phyloP scores from a whole-genome alignment of 2,113 vertebrate species.

The Lagopus leucura region DNA sequence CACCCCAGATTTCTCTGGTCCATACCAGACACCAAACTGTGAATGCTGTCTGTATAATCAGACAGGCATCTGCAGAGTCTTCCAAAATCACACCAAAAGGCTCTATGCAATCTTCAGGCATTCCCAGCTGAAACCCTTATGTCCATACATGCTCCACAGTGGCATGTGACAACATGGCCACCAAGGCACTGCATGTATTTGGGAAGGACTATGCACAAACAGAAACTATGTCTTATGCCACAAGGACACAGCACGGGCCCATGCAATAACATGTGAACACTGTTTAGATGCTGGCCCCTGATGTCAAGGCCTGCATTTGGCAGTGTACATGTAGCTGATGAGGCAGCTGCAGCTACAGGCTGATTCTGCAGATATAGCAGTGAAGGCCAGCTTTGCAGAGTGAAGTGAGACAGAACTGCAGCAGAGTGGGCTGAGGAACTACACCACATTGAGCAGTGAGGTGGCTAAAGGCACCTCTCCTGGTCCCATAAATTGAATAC shows the following conservation, averaged over 20 bases:
- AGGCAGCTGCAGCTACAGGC: background rate
- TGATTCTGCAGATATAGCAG: rapidly evolving
- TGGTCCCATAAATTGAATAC: background rate
- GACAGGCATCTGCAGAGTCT: background rate
- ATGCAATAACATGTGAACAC: rapidly evolving
- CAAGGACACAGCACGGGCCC: background rate
- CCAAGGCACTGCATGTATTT: background rate
- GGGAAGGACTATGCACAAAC: background rate
- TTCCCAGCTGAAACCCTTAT: background rate
- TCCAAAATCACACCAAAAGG: background rate
- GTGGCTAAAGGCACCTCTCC: background rate
- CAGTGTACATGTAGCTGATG: rapidly evolving
- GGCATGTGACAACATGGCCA: background rate
- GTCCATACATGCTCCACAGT: background rate
- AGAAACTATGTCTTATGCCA: background rate
- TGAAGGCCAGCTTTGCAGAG: background rate
- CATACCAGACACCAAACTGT: background rate
- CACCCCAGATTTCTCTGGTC: background rate
- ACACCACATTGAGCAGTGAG: background rate
- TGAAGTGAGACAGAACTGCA: background rate
- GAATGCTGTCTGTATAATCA: background rate
- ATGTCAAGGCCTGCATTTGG: background rate
- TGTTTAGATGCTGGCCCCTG: background rate
- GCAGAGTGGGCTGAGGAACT: background rate
- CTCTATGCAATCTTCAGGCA: background rate